Percentiles rank a stretch among this genome's conserved stretches.
phyloP scores from a whole-genome alignment of 1,140 invertebrate species.

The Drosophila pseudoananassae region DNA sequence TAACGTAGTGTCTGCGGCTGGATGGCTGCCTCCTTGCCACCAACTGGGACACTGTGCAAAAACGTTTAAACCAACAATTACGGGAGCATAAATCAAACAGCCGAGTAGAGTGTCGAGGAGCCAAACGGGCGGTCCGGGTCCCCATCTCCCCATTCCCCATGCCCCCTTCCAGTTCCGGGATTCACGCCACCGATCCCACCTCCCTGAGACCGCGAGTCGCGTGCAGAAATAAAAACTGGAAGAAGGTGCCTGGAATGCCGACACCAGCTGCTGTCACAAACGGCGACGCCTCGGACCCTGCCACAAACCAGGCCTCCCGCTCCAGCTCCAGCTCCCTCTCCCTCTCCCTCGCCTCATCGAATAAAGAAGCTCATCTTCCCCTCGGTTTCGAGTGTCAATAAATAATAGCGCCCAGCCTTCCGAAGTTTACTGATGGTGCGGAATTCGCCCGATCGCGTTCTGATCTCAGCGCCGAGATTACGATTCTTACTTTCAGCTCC shows the following conservation, averaged over 20 bases:
- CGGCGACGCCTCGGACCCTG: slow-evolving; percentile 59
- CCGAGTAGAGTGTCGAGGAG: slow-evolving; percentile 72
- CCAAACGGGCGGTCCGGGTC: slow-evolving; percentile 45
- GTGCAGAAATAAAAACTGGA: slow-evolving; percentile 39
- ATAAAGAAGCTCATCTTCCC: slow-evolving; percentile 36
- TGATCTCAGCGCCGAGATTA: slow-evolving; percentile 61
- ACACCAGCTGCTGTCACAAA: slow-evolving; percentile 75
- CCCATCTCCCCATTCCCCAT: slow-evolving; percentile 5
- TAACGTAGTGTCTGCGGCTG: slow-evolving; percentile 44
- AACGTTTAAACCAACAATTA: slow-evolving; percentile 84
- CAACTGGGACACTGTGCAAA: slow-evolving; percentile 61
- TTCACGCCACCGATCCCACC: slow-evolving; percentile 2
- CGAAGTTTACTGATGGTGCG: slow-evolving; percentile 42
- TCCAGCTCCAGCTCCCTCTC: slow-evolving; percentile 7
- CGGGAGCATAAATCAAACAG: slow-evolving; percentile 83
- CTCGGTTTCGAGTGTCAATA: slow-evolving; percentile 83
- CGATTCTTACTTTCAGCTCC: background rate
- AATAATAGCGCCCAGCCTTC: slow-evolving; percentile 70
- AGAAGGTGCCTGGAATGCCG: slow-evolving; percentile 56
- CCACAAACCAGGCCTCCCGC: slow-evolving; percentile 7
- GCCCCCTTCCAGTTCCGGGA: slow-evolving; percentile 13
- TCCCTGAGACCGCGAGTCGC: slow-evolving; percentile 40
- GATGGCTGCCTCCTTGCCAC: background rate
- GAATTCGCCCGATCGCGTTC: slow-evolving; percentile 76
- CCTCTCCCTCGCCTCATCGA: slow-evolving; percentile 19